Base-by-base conservation (phyloP, 2,888 invertebrate species). In the Dascillus cervinus region DNA sequence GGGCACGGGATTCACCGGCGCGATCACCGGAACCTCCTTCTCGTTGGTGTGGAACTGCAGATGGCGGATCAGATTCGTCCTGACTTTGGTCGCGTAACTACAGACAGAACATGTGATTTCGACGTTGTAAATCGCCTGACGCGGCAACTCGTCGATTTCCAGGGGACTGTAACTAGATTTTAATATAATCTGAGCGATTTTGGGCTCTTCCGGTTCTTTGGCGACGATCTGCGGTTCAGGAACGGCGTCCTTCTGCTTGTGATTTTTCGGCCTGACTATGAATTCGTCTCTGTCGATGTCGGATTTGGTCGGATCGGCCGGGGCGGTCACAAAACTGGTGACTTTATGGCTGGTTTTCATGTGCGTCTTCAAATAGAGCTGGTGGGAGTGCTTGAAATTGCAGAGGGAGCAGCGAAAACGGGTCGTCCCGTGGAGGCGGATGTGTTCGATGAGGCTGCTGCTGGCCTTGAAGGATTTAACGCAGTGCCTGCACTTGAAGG, bases 1-100 rank as follows among this genome's bases (percentile, higher is more conserved):
- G 0, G 83, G 85, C 3, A 88, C 86, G 0, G 87, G 87, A 67
- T 88, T 88, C 0, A 87, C 78, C 0, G 85, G 84, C 8, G 79
- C 80, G 0, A 72, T 74, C 30, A 71, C 72, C 0, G 83, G 76
- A 29, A 70, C 70, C 0, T 79, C 73, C 42, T 74, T 74, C 29
- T 73, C 68, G 6, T 68, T 71, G 5, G 66, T 63, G 56, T 89
- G 88, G 37, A 73, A 60, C 44, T 74, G 74, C 37, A 89, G 59
- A 52, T 84, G 83, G 0, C 82, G 65, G 4, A 79, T 68, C 61
- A 88, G 72, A 53, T 88, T 88, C 8, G 75, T 70, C 1, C 80
- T 69, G 3, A 81, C 60, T 61, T 82, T 81, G 0, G 79, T 81
- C 11, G 66, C 69, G 48, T 79, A 87, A 15, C 72, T 68, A 53